A percentile compares a stretch with the other conserved stretches of the same genome.
These are phyloP conservation scores for Trissolcus japonicus DNA, from an alignment of 2,888 invertebrate genomes.

Conservation along the genomic window DNA sequence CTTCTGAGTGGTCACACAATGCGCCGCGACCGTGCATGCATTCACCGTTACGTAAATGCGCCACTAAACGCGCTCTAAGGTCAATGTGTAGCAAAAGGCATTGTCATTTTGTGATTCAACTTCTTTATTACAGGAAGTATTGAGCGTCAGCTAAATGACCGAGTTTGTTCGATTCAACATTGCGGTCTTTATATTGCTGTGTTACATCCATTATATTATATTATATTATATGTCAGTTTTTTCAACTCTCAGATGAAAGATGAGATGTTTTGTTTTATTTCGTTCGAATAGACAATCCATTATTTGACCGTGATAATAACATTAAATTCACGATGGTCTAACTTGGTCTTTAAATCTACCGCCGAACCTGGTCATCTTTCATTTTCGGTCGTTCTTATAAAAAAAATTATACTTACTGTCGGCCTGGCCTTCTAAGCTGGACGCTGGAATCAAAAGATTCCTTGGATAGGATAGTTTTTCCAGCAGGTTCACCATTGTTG, in stretches of 20 bases:
- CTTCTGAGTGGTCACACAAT: constrained; percentile 61
- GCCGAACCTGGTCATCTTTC: background rate
- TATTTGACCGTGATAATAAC: no score
- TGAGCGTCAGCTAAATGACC: constrained; percentile 12
- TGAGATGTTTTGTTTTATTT: no score
- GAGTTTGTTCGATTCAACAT: constrained; percentile 4
- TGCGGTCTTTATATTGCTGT: background rate
- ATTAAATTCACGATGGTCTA: background rate
- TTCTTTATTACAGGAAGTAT: background rate
- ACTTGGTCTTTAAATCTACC: background rate
- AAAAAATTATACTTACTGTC: constrained; percentile 64
- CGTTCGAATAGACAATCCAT: no score
- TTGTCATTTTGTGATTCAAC: constrained; percentile 29
- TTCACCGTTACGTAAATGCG: constrained; percentile 69
- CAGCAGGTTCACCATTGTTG: constrained; percentile 85
- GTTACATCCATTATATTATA: no score
- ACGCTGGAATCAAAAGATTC: constrained; percentile 43
- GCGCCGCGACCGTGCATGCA: constrained; percentile 24
- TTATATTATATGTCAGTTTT: no score
- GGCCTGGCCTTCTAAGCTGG: constrained; percentile 67
- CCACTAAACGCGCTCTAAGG: constrained; percentile 44
- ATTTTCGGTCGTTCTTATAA: background rate
- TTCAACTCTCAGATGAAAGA: no score
- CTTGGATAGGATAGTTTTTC: constrained; percentile 81
- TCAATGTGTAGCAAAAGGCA: constrained; percentile 51